phyloP scores from a whole-genome alignment of 2,797 vertebrate genomes.

The Orestias chungarensis region DNA sequence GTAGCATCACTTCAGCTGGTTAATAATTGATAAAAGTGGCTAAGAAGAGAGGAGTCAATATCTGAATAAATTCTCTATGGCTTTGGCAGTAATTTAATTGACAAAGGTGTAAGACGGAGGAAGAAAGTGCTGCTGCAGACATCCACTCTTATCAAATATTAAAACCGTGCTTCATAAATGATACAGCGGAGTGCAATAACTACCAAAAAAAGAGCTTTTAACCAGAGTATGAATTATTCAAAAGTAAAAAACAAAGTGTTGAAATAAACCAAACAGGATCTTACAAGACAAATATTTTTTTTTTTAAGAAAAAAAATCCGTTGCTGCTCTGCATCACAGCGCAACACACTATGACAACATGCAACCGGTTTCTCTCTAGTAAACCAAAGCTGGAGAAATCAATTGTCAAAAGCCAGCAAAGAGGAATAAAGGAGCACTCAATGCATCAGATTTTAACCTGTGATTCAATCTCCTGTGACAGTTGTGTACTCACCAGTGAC shows the following conservation, averaged over 20 bases:
- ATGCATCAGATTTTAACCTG: conserved; percentile 50
- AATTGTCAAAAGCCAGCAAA: conserved; percentile 47
- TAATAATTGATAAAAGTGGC: conserved; percentile 56
- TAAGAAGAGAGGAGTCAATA: conserved; percentile 45
- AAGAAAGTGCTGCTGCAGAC: conserved; percentile 62
- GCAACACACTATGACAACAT: conserved; percentile 52
- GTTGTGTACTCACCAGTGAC: conserved; percentile 76
- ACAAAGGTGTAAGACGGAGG: conserved; percentile 52
- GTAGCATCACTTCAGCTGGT: conserved; percentile 26
- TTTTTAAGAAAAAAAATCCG: conserved; percentile 24
- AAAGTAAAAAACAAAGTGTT: conserved; percentile 38
- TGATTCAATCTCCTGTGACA: conserved; percentile 63
- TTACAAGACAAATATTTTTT: conserved; percentile 40
- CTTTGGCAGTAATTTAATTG: conserved; percentile 25
- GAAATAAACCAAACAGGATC: conserved; percentile 13
- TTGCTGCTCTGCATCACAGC: conserved; percentile 49
- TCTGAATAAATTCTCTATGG: conserved; percentile 23
- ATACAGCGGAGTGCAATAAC: conserved; percentile 57
- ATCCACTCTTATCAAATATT: conserved; percentile 74
- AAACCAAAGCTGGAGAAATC: conserved; percentile 45
- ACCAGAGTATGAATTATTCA: conserved; percentile 35
- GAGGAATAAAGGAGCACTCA: conserved; percentile 42
- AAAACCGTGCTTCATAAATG: conserved; percentile 67
- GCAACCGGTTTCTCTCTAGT: conserved; percentile 67
- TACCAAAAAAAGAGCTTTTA: conserved; percentile 25